Evolutionary conservation across 2,888 invertebrate species (phyloP), one percentile per base, ranked within the genome.

Genomic region (Lasiommata megera): DNA sequence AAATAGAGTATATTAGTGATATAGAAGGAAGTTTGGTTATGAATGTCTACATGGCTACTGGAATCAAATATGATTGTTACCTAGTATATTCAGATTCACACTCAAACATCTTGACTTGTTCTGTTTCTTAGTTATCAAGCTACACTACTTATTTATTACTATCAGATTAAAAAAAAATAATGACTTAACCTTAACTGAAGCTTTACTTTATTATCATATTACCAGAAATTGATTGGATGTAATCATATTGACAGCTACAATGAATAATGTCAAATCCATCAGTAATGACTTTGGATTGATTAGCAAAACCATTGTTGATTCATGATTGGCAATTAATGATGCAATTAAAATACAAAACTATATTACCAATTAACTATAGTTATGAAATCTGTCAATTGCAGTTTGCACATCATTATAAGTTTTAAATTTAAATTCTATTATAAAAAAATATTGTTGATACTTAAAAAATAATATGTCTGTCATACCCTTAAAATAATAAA

Each of bases 351-450:
- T 6, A 18, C n/a, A 23, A 43, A 12, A 28, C 7, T 7, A 50
- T 43, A 38, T 56, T 56, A 66, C 57, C 40, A 61, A 56, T 17
- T 52, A 47, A 14, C 3, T 18, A 8, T 47, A 31, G n/a, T 3
- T 23, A 31, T 36, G 29, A 57, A 38, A 44, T 56, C 56, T 63
- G 84, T 84, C 85, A 84, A 84, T 77, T 85, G 85, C 85, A 85
- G 85, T 85, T 85, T 85, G 85, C 74, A 28, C 14, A 46, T 11
- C 9, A 31, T 28, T 12, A 8, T 44, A 47, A 41, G 44, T 47
- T 38, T 31, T 23, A 3, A 23, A 23, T 23, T 23, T 23, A 23
- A 23, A 3, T 2, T 23, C 5, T 3, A 23, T 23, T 2, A 23
- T 3, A 5, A 23, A 23, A 23, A 23, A 23, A 23, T 23, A 5